Evolutionary conservation across 2,797 vertebrate species (phyloP).

Genomic region (Cirrhinus mrigala): DNA sequence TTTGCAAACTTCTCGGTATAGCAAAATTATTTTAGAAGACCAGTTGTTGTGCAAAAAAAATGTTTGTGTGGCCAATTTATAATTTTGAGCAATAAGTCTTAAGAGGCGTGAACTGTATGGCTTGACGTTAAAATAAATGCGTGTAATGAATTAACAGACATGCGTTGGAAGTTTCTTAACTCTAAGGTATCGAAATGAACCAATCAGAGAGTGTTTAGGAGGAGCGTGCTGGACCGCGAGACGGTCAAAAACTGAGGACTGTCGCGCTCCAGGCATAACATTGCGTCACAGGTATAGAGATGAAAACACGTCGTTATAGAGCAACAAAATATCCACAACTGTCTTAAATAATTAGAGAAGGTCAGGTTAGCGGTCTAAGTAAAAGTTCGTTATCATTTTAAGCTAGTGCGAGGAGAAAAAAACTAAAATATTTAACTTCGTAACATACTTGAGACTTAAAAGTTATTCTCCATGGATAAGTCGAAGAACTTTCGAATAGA

Average conservation of each 20-base stretch:
- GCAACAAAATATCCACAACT: neutral
- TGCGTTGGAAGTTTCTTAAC: slow-evolving; percentile 57
- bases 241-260: slow-evolving; percentile 63
- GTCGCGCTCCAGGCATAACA: slow-evolving; percentile 31
- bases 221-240: slow-evolving; percentile 52
- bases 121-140: slow-evolving; percentile 53
- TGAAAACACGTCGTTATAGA: neutral
- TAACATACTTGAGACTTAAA: neutral
- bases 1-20: neutral
- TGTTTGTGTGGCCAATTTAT: neutral
- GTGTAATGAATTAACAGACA: slow-evolving; percentile 65
- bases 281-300: neutral
- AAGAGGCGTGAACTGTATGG: neutral
- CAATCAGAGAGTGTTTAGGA: slow-evolving; percentile 72
- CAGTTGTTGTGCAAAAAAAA: too few relatives aligned
- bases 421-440: neutral
- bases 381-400: neutral
- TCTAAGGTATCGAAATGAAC: slow-evolving; percentile 57
- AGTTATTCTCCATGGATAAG: slow-evolving; percentile 77
- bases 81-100: neutral
- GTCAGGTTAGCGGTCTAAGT: neutral
- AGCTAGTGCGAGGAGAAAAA: neutral
- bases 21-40: neutral
- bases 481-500: slow-evolving; percentile 92
- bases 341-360: neutral